phyloP scores from a whole-genome alignment of 2,888 invertebrate species.

The Lepidochrysops patricia region DNA sequence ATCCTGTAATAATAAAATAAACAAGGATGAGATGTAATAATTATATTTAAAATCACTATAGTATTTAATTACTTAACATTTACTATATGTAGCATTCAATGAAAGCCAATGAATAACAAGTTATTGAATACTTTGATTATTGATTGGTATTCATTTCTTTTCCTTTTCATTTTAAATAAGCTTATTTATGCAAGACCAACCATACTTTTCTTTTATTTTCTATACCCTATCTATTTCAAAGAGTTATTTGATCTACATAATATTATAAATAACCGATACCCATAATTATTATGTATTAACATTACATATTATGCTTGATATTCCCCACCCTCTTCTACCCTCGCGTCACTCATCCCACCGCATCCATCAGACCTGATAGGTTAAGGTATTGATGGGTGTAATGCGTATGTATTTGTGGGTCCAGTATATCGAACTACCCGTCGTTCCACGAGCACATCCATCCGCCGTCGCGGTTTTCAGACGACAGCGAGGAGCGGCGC shows the following conservation, averaged over 20 bases:
- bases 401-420: constrained; percentile 30
- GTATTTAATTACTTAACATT: too few species aligned
- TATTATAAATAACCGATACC: not conserved
- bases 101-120: too few species aligned
- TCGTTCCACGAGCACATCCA: constrained; percentile 89
- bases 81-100: too few species aligned
- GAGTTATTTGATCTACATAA: not conserved
- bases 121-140: too few species aligned
- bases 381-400: constrained; percentile 12
- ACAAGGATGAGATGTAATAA: too few species aligned
- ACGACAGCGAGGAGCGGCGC: constrained; percentile 76
- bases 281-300: not conserved
- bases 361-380: constrained; percentile 6
- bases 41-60: too few species aligned
- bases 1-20: too few species aligned
- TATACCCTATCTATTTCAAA: not conserved
- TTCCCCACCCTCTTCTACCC: not conserved
- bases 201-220: not conserved
- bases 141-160: not conserved
- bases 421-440: constrained; percentile 84
- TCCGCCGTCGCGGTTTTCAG: constrained; percentile 90
- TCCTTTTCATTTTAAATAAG: not conserved
- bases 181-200: not conserved
- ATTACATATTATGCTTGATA: not conserved
- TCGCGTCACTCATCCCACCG: not conserved